Base-by-base conservation (phyloP, 2,113 vertebrate species). In the Corythaeola cristata region DNA sequence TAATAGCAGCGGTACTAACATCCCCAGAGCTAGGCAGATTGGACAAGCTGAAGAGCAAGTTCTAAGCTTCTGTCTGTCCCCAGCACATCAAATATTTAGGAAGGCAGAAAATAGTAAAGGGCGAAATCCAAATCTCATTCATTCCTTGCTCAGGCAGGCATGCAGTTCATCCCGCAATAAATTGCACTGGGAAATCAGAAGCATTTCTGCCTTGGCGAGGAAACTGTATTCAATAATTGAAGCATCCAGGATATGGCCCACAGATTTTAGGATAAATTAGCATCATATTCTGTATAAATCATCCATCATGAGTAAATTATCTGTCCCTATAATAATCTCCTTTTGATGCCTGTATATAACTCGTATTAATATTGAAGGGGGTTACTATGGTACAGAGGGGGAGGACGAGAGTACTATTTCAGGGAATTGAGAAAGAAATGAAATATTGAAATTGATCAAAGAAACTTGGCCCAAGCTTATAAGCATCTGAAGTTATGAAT, bases 201-300 rank as follows among this genome's bases (percentile, higher is more conserved):
- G 71, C 32, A 32, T 82, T 89, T 95, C 87, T 96, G 85, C 67
- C 85, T 79, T 85, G 55, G 58, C 66, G 66, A 85, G 63, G 67
- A 85, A 79, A 66, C 41, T n/a, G 21, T 76, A 32, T 74, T 96
- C 85, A 94, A 83, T 95, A 94, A 97, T 88, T 94, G 82, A 96
- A 94, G 78, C 45, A 85, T 55, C 33, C 82, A 90, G 85, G 85
- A 93, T 76, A 74, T 22, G 63, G 50, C 37, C 47, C 72, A 80
- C 63, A 80, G 78, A 80, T 93, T 93, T 91, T 44, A 85, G 69
- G 81, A 89, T 64, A 79, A 90, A 95, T 96, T 93, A 93, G 59
- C 55, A 80, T 91, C 37, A 24, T 69, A 69, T 74, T 88, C 81
- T 83, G 1, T 83, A 58, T 88, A 88, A 96, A 90, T 76, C 55